Conservation (phyloP, 2,888 invertebrate species). For the Brenthis ino region DNA sequence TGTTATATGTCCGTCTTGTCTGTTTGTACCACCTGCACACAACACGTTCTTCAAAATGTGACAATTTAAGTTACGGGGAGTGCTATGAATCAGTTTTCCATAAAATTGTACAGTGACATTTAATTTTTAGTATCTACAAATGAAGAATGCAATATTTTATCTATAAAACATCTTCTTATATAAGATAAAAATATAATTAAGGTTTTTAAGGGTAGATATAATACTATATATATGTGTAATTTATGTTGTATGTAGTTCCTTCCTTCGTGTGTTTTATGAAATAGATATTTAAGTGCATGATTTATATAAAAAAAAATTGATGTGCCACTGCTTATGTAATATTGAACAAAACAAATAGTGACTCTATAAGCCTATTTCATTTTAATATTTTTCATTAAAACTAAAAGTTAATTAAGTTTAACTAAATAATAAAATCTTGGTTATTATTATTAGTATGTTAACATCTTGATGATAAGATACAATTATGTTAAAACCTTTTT, state of each 20-base stretch:
- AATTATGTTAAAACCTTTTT: too few species aligned
- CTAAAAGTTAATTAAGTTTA: too few species aligned
- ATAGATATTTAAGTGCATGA: conserved; percentile 20
- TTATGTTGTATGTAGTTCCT: neutral
- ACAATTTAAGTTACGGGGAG: neutral
- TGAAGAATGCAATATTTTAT: too few species aligned
- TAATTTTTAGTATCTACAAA: too few species aligned
- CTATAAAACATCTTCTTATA: too few species aligned
- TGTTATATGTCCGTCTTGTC: conserved; percentile 55
- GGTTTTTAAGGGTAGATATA: neutral
- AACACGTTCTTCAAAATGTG: conserved; percentile 17
- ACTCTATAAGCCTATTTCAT: conserved; percentile 17
- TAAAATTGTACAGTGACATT: neutral
- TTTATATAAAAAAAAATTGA: conserved; percentile 4
- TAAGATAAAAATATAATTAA: neutral
- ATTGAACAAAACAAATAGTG: neutral
- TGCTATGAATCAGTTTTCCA: neutral
- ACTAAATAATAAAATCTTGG: too few species aligned
- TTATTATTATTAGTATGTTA: too few species aligned
- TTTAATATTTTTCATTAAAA: neutral
- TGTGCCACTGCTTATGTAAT: conserved; percentile 12
- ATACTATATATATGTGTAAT: neutral
- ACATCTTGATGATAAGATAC: too few species aligned
- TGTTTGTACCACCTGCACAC: conserved; percentile 64
- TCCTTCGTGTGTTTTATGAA: conserved; percentile 3